Conservation (phyloP, 2,113 vertebrate genomes). For the Chaetodon trifascialis region DNA sequence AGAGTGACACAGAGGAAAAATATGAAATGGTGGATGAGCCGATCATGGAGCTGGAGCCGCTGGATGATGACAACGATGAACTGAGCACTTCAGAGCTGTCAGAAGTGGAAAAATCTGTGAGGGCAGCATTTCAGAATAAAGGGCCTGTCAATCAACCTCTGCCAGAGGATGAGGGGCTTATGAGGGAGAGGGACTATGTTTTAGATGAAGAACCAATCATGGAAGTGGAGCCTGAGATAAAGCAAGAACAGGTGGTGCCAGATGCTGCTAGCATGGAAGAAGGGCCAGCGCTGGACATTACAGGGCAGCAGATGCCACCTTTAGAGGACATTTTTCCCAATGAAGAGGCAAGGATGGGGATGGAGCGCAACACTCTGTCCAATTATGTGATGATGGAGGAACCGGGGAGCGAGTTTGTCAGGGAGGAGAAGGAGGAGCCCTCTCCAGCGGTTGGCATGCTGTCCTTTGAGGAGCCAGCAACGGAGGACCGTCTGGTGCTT, state of each 20-base stretch:
- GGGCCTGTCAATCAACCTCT: not conserved
- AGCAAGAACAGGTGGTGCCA: not conserved
- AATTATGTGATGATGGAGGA: not conserved
- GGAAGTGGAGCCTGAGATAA: conserved; percentile 32
- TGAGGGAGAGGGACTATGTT: not conserved
- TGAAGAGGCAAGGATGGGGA: conserved; percentile 19
- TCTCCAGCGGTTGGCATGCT: not conserved
- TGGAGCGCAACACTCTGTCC: not conserved
- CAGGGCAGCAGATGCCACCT: conserved; percentile 3
- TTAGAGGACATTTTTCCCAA: conserved; percentile 9
- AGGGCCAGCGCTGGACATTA: conserved; percentile 19
- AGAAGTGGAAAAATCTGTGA: not conserved
- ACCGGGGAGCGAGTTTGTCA: not conserved
- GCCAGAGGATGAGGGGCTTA: conserved; percentile 1
- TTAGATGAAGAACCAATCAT: conserved; percentile 28
- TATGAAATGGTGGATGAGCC: conserved; percentile 1
- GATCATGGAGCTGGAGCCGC: conserved; percentile 35
- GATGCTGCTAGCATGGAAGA: conserved; percentile 5
- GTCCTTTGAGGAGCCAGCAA: not conserved
- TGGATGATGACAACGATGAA: conserved; percentile 15
- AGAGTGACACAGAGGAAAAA: conserved; percentile 13
- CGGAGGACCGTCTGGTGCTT: not conserved
- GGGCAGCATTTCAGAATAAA: conserved; percentile 1
- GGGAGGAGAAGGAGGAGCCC: not conserved
- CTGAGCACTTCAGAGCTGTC: not conserved